These are phyloP conservation scores for Xiphorhynchus elegans DNA, from an alignment of 2,113 vertebrate genomes.

Conservation along the genomic window DNA sequence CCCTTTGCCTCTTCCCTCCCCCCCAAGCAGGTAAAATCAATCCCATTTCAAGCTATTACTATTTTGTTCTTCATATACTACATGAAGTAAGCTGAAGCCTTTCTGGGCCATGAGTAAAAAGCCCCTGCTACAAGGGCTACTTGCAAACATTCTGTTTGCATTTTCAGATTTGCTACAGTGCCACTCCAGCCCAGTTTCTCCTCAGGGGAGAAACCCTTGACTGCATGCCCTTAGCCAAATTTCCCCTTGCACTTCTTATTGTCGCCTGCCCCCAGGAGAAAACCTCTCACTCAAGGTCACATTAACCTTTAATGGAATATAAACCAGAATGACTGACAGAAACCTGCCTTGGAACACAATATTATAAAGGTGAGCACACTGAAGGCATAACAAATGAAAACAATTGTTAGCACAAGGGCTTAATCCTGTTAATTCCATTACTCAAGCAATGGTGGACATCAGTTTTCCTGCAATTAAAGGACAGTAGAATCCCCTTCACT, in stretches of 20 bases:
- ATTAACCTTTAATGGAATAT: not conserved
- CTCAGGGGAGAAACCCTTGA: accelerated
- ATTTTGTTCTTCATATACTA: not conserved
- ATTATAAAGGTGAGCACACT: not conserved
- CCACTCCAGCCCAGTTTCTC: not conserved
- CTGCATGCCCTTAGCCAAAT: not conserved
- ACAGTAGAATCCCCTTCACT: not conserved
- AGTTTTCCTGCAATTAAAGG: not conserved
- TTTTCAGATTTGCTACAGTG: not conserved
- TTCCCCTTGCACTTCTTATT: not conserved
- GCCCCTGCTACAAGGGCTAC: not conserved
- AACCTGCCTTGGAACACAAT: not conserved
- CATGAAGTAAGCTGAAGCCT: not conserved
- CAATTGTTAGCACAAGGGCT: not conserved
- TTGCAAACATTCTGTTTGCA: not conserved
- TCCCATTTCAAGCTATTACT: not conserved
- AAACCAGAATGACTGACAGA: not conserved
- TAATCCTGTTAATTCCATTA: not conserved
- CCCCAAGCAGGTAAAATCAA: not conserved
- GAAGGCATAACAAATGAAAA: not conserved
- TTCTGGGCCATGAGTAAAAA: not conserved
- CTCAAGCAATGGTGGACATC: not conserved
- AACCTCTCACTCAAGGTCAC: not conserved
- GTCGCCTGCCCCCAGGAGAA: not conserved
- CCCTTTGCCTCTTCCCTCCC: not conserved